Conservation (phyloP, 2,888 invertebrate species). For the Nasonia oneida region DNA sequence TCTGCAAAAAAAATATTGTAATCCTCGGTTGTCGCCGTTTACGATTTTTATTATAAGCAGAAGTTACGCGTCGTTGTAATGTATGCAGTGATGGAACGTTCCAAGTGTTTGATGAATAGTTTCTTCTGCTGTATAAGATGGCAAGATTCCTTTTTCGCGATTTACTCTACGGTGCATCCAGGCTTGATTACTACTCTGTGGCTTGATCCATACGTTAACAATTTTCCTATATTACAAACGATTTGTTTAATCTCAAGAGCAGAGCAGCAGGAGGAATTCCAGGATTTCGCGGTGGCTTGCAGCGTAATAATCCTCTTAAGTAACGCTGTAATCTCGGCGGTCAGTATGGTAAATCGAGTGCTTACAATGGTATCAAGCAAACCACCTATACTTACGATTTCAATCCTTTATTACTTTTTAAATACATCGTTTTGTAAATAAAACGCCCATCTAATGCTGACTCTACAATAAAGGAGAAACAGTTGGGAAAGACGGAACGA, state of each 20-base stretch:
- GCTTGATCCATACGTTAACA: not conserved
- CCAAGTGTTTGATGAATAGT: slow-evolving; percentile 16
- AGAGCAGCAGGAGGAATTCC: not conserved
- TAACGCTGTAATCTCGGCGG: not conserved
- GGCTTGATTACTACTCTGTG: not conserved
- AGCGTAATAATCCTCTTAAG: not conserved
- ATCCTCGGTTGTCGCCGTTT: not conserved
- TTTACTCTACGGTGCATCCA: not conserved
- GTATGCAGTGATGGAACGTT: not conserved
- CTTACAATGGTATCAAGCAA: not conserved
- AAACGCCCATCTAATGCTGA: not conserved
- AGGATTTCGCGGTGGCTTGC: no score
- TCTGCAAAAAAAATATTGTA: slow-evolving; percentile 39
- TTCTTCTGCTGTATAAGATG: slow-evolving; percentile 2
- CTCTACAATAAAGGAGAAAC: not conserved
- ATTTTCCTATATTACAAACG: not conserved
- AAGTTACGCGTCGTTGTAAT: not conserved
- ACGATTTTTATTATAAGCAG: not conserved
- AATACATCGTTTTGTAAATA: not conserved
- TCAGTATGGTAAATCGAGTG: not conserved
- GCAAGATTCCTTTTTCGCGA: not conserved
- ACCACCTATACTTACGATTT: not conserved
- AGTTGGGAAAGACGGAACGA: not conserved
- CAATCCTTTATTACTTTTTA: not conserved
- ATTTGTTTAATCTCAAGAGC: not conserved